These are phyloP conservation scores for Chrysolina americana DNA, from an alignment of 2,888 invertebrate genomes.

Conservation along the genomic window DNA sequence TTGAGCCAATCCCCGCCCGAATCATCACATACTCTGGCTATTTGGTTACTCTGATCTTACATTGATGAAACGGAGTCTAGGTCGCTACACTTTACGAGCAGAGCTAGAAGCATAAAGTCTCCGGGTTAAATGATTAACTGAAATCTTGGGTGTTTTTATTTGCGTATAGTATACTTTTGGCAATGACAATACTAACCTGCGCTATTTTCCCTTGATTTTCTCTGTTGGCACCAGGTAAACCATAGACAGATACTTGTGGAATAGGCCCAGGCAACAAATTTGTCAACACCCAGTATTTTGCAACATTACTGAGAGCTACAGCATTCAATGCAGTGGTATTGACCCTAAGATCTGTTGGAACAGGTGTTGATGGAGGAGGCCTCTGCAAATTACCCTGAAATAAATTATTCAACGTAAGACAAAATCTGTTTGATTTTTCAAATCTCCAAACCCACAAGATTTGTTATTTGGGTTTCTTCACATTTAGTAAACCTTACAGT, in stretches of 20 bases:
- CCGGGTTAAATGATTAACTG: too few relatives aligned
- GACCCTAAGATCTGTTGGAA: slow-evolving; percentile 76
- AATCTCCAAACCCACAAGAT: too few relatives aligned
- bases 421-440: background rate
- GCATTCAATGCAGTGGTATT: slow-evolving; percentile 78
- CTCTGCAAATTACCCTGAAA: slow-evolving; percentile 66
- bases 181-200: slow-evolving; percentile 69
- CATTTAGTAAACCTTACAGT: too few relatives aligned
- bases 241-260: slow-evolving; percentile 83
- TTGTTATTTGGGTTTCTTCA: too few relatives aligned
- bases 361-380: slow-evolving; percentile 72
- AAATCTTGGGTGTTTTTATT: too few relatives aligned
- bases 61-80: too few relatives aligned
- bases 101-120: too few relatives aligned
- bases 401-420: slow-evolving; percentile 24
- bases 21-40: too few relatives aligned
- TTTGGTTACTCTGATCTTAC: too few relatives aligned
- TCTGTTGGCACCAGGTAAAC: slow-evolving; percentile 75
- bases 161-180: too few relatives aligned
- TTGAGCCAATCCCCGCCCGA: too few relatives aligned
- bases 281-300: slow-evolving; percentile 88
- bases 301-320: slow-evolving; percentile 82
- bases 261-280: slow-evolving; percentile 84
- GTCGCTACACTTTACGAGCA: too few relatives aligned
- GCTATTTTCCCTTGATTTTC: slow-evolving; percentile 76